These are phyloP conservation scores for Pseudanteris insignis DNA, from an alignment of 2,888 invertebrate species.

Conservation along the genomic window DNA sequence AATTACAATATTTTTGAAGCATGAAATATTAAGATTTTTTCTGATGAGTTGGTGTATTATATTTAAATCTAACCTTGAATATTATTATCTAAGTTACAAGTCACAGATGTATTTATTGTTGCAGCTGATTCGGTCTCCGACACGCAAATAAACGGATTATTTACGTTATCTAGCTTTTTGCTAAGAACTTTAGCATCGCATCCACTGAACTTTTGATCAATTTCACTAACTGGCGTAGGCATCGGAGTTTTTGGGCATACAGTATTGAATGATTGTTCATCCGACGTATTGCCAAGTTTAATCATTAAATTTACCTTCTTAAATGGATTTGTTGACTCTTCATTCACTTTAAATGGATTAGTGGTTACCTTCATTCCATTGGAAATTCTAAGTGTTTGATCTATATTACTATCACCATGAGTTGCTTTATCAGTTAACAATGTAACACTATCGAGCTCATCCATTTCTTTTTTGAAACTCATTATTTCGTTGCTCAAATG, in stretches of 20 bases:
- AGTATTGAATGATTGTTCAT: constrained; percentile 4
- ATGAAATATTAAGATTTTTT: too few relatives aligned
- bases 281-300: not conserved
- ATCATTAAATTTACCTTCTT: constrained; percentile 6
- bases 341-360: not conserved
- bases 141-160: constrained; percentile 21
- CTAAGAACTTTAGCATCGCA: constrained; percentile 18
- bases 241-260: constrained; percentile 15
- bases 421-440: not conserved
- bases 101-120: too few relatives aligned
- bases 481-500: constrained; percentile 1
- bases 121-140: not conserved
- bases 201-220: constrained; percentile 3
- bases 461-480: not conserved
- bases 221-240: constrained; percentile 28
- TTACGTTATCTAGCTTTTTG: constrained; percentile 25
- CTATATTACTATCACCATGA: too few relatives aligned
- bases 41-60: too few relatives aligned
- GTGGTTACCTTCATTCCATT: not conserved
- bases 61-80: too few relatives aligned
- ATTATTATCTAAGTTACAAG: too few relatives aligned
- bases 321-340: constrained; percentile 19
- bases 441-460: not conserved
- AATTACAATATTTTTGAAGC: too few relatives aligned
- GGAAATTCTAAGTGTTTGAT: too few relatives aligned